Evolutionary conservation across 2,888 invertebrate genomes (phyloP).

Genomic region (Cheilosia vernalis): DNA sequence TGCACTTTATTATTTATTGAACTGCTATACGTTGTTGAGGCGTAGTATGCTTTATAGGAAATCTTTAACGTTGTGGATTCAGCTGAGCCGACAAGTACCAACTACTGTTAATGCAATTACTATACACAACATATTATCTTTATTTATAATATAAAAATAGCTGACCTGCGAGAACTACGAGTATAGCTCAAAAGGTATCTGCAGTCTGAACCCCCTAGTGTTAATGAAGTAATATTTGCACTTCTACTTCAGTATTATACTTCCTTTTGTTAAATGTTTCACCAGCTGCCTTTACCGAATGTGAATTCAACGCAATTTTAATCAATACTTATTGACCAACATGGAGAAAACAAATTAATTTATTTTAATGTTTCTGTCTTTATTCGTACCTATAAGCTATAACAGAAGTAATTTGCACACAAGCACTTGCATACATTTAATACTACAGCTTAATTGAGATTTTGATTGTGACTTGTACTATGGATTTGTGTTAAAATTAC

Average conservation of each 20-base stretch:
- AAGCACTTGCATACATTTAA: conserved; percentile 39
- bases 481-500: conserved; percentile 52
- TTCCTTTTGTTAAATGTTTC: conserved; percentile 1
- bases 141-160: background rate
- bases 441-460: conserved; percentile 62
- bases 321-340: conserved; percentile 41
- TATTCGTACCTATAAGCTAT: conserved; percentile 24
- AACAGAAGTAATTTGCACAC: conserved; percentile 46
- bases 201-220: background rate
- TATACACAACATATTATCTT: too few relatives aligned
- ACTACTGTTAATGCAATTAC: too few relatives aligned
- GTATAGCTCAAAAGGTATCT: background rate
- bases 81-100: too few relatives aligned
- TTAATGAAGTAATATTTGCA: conserved; percentile 4
- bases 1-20: too few relatives aligned
- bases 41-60: too few relatives aligned
- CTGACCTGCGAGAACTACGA: background rate
- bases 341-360: conserved; percentile 38
- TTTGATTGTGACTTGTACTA: conserved; percentile 58
- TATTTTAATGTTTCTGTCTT: conserved; percentile 45
- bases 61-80: too few relatives aligned
- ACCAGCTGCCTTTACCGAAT: background rate
- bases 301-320: conserved; percentile 15
- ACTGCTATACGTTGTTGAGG: too few relatives aligned
- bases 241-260: background rate